Conservation (phyloP, 2,113 vertebrate species). For the Dromaius novaehollandiae region DNA sequence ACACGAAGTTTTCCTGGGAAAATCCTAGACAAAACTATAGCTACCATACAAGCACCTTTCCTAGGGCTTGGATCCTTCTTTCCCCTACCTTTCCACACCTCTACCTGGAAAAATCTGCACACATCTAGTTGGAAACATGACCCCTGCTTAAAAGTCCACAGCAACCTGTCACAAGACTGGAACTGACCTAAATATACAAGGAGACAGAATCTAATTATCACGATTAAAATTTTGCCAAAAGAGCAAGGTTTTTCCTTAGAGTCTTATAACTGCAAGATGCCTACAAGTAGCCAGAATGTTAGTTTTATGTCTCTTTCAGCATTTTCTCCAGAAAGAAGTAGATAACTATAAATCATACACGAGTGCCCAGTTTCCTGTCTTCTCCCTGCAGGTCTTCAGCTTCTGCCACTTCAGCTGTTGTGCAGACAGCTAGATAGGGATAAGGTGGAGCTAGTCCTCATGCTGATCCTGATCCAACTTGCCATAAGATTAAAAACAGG, state of each 20-base stretch:
- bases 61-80: not conserved
- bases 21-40: not conserved
- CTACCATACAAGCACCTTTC: rapidly evolving
- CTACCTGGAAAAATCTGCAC: too few species aligned
- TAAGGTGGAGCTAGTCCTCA: not conserved
- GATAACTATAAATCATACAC: not conserved
- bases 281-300: not conserved
- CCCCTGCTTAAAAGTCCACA: not conserved
- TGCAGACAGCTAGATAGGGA: not conserved
- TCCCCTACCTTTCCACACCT: not conserved
- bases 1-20: not conserved
- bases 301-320: not conserved
- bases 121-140: not conserved
- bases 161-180: not conserved
- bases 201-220: not conserved
- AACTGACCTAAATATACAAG: not conserved
- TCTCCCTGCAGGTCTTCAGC: not conserved
- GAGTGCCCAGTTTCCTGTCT: not conserved
- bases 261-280: not conserved
- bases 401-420: not conserved
- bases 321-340: not conserved
- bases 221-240: not conserved
- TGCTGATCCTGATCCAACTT: not conserved
- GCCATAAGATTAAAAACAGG: not conserved
- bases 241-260: not conserved